These are phyloP conservation scores for Thripadectes ignobilis DNA, from an alignment of 2,797 vertebrate species.

Conservation along the genomic window DNA sequence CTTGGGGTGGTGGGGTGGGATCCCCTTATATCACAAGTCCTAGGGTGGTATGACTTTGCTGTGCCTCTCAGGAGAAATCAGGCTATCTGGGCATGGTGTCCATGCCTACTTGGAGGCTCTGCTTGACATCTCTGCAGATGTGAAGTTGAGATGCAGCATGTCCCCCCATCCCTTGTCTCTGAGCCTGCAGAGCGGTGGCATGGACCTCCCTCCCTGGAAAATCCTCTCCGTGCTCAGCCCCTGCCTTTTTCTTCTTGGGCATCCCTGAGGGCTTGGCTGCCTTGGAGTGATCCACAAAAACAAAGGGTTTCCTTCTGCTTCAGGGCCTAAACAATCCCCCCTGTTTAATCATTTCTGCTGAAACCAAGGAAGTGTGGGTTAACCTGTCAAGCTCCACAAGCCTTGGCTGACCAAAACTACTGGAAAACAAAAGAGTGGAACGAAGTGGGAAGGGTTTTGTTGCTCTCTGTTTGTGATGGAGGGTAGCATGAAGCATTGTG, in stretches of 20 bases:
- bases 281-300: constrained; percentile 60
- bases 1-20: background rate
- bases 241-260: background rate
- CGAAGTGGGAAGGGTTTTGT: constrained; percentile 53
- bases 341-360: constrained; percentile 62
- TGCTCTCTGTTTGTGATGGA: constrained; percentile 33
- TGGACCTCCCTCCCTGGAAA: background rate
- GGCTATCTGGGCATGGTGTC: background rate
- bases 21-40: background rate
- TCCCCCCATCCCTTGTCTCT: accelerated
- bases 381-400: constrained; percentile 65
- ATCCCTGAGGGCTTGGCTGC: background rate
- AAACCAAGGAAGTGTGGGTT: constrained; percentile 58
- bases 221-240: background rate
- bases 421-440: constrained; percentile 69
- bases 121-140: accelerated
- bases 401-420: constrained; percentile 39
- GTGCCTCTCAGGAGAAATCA: background rate
- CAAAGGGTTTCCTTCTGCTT: constrained; percentile 59
- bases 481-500: constrained; percentile 1
- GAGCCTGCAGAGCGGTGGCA: background rate
- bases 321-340: constrained; percentile 44
- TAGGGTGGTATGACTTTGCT: background rate
- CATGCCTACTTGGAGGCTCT: background rate
- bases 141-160: background rate